Base-by-base conservation (phyloP, 2,888 invertebrate species). In the Barypeithes pellucidus region DNA sequence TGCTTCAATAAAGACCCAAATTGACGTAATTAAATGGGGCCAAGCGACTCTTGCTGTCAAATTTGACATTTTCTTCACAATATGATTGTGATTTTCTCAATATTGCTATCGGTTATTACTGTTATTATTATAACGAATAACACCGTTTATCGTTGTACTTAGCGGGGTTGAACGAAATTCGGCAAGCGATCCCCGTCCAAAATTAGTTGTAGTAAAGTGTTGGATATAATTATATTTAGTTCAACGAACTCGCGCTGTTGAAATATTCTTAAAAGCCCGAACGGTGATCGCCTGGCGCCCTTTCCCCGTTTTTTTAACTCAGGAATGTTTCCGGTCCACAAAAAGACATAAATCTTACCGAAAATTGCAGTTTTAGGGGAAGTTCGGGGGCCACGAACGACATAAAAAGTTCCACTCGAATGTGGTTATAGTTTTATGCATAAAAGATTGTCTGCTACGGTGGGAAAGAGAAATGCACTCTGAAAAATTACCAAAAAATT, bases 221-320 rank as follows among this genome's bases (percentile, higher is more conserved):
- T 69, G 45, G 65, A 59, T 73, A 65, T 73, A 73, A 73, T 73
- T 69, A 73, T 69, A 70, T 74, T 67, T 74, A 74, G 74, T 74
- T 74, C 74, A 74, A 70, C 67, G 74, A 74, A 74, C 74, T 24
- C 72, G 72, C 67, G 24, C 45, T 41, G 70, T 54, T 67, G 73
- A 73, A 69, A 73, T 68, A 60, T 73, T 61, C 66, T 73, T 45
- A 69, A 73, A 69, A 63, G 63, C 65, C 14, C 29, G 36, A 57
- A 33, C 54, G 33, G 33, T 33, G 39, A 62, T 24, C 65, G 65
- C 24, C 65, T 59, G 70, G 69, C 73, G 73, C 73, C 73, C 73
- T 73, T 70, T 67, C 61, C 60, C 52, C 67, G 47, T 20, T 43
- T 70, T 74, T 74, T 74, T 66, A 54, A 20, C 41, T 22, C 18